These are phyloP conservation scores for Odontothrips loti DNA, from an alignment of 2,888 invertebrate species.

Conservation along the genomic window DNA sequence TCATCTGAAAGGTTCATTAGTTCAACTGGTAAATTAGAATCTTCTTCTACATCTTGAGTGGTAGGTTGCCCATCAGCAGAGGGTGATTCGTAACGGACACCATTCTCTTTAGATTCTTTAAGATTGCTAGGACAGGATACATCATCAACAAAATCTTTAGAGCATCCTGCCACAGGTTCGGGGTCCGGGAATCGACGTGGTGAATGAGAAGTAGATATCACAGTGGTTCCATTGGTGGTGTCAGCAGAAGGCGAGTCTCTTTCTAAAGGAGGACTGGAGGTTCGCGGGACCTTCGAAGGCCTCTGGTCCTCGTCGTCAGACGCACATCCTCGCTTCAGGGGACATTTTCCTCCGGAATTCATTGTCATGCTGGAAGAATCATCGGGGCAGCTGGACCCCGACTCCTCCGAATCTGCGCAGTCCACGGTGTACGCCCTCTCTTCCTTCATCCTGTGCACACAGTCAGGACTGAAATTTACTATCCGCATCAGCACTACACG, in stretches of 20 bases:
- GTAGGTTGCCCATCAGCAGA: neutral
- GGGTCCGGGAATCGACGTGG: neutral
- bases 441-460: neutral
- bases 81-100: neutral
- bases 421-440: neutral
- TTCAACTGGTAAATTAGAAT: neutral
- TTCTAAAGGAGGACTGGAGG: neutral
- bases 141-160: neutral
- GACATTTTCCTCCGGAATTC: neutral
- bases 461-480: neutral
- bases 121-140: neutral
- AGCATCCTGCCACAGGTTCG: neutral
- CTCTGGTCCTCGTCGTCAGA: neutral
- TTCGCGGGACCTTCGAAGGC: neutral
- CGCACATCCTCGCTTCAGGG: neutral
- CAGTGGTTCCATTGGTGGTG: neutral
- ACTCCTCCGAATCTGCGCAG: neutral
- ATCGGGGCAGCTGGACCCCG: neutral
- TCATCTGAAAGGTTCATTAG: slow-evolving; percentile 57
- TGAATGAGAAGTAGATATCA: neutral
- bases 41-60: neutral
- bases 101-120: neutral
- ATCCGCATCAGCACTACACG: neutral
- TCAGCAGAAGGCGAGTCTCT: neutral
- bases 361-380: neutral